phyloP scores from a whole-genome alignment of 2,797 vertebrate species.

The Micrastur ruficollis region DNA sequence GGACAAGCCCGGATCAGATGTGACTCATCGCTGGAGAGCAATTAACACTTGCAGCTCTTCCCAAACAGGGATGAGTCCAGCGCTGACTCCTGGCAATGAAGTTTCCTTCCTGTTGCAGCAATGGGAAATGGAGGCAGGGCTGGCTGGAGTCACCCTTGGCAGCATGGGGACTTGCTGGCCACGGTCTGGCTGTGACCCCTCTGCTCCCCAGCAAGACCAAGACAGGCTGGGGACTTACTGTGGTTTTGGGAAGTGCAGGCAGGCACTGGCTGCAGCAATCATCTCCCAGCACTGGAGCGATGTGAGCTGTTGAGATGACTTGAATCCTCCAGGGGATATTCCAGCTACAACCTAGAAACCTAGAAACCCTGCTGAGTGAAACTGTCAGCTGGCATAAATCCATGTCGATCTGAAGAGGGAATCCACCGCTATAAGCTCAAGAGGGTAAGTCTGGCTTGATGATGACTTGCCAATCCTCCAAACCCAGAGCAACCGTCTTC shows the following conservation, averaged over 20 bases:
- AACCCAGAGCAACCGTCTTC: neutral
- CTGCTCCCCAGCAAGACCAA: neutral
- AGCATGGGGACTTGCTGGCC: neutral
- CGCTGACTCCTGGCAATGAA: neutral
- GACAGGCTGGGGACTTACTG: neutral
- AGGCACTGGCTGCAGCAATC: neutral
- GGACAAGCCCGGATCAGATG: neutral
- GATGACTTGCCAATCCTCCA: neutral
- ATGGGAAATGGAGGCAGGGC: neutral
- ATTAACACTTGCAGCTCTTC: slow-evolving; percentile 35
- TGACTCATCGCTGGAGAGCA: neutral
- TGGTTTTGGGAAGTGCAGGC: neutral
- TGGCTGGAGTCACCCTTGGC: neutral
- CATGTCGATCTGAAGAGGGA: neutral
- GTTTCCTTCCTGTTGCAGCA: neutral
- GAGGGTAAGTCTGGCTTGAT: neutral
- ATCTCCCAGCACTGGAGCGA: rapidly evolving
- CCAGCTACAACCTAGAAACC: slow-evolving; percentile 12
- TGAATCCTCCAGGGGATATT: neutral
- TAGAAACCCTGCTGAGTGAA: neutral
- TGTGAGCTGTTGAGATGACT: neutral
- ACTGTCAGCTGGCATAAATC: slow-evolving; percentile 13
- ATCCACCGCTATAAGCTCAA: neutral
- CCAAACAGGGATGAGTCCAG: neutral
- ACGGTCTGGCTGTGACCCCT: neutral